phyloP scores from a whole-genome alignment of 2,113 vertebrate genomes.

The Bothrops jararaca region DNA sequence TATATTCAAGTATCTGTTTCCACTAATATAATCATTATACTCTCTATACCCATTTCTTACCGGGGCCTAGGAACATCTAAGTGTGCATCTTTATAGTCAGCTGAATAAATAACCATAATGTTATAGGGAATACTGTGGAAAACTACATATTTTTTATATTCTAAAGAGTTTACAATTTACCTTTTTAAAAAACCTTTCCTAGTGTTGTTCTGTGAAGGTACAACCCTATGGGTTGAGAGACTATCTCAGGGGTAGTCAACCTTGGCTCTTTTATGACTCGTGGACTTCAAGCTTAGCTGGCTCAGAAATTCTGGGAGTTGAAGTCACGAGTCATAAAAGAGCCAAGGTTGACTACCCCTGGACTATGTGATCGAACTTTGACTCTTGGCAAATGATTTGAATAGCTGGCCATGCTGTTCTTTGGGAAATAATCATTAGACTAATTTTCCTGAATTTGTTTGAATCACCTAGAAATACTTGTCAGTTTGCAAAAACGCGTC shows the following conservation, averaged over 20 bases:
- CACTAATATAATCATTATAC: neutral
- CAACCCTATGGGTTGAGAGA: neutral
- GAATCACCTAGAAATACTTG: neutral
- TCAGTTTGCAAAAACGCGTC: neutral
- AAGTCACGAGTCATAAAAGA: too few species aligned
- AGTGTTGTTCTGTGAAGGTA: neutral
- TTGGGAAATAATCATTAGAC: neutral
- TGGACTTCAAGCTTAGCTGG: too few species aligned
- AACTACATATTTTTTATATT: neutral
- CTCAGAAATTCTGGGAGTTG: too few species aligned
- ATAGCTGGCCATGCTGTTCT: neutral
- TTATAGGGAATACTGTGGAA: rapidly evolving
- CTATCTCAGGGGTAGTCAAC: neutral
- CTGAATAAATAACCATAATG: neutral
- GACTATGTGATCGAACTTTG: neutral
- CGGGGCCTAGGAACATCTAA: neutral
- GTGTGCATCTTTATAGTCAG: neutral
- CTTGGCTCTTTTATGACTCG: too few species aligned
- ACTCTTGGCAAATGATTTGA: neutral
- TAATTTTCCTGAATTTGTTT: neutral
- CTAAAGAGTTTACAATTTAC: neutral
- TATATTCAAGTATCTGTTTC: neutral
- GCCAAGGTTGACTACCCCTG: too few species aligned
- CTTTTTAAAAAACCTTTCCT: neutral
- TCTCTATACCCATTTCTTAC: neutral